phyloP scores from a whole-genome alignment of 2,113 vertebrate species.

The Meles meles region DNA sequence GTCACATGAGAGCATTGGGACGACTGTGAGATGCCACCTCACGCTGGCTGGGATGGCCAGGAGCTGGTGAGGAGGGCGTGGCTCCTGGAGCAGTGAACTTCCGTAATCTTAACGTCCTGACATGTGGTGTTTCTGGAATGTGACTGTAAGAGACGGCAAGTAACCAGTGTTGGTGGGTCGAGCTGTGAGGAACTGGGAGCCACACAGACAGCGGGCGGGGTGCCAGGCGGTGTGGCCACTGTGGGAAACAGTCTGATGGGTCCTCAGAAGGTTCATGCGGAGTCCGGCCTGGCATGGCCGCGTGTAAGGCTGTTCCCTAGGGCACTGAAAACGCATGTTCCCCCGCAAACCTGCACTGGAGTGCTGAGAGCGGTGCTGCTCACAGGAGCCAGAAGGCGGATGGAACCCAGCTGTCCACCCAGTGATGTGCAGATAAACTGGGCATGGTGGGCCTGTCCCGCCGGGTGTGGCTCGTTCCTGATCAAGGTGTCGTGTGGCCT shows the following conservation, averaged over 20 bases:
- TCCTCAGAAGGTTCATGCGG: neutral
- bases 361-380: neutral
- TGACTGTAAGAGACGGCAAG: neutral
- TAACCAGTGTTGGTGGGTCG: neutral
- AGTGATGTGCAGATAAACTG: neutral
- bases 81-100: neutral
- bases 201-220: neutral
- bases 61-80: rapidly evolving
- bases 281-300: neutral
- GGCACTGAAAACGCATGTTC: neutral
- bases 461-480: rapidly evolving
- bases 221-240: neutral
- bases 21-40: rapidly evolving
- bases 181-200: neutral
- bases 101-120: neutral
- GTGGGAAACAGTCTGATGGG: neutral
- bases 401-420: neutral
- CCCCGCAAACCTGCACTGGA: neutral
- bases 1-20: neutral
- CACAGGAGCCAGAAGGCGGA: neutral
- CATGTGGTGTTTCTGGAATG: rapidly evolving
- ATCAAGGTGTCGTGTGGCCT: rapidly evolving
- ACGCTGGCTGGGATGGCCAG: neutral
- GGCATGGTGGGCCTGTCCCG: neutral
- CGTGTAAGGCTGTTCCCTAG: neutral